Percentiles rank a stretch among this genome's conserved stretches.
Conservation (phyloP, 2,113 vertebrate species). For the Loxodonta africana region DNA sequence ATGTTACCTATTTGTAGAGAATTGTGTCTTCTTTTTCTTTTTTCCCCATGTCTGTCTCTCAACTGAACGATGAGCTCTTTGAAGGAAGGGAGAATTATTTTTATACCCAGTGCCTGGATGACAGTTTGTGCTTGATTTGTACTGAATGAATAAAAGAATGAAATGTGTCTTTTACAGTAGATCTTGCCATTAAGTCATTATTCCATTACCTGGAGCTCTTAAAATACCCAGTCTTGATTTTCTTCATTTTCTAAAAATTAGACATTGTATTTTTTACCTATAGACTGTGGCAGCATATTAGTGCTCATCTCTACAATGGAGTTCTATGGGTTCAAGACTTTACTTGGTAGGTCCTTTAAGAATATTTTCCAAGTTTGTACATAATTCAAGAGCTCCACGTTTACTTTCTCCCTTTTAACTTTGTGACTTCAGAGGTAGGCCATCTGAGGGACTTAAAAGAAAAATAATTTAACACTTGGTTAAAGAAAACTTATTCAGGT, state of each 20-base stretch:
- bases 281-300: slow-evolving; percentile 5
- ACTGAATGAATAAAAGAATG: slow-evolving; percentile 17
- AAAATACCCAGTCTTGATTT: not conserved
- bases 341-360: not conserved
- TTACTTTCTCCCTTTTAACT: slow-evolving; percentile 50
- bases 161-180: slow-evolving; percentile 15
- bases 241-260: slow-evolving; percentile 4
- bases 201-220: not conserved
- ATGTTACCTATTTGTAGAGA: slow-evolving; percentile 10
- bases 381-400: slow-evolving; percentile 7
- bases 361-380: slow-evolving; percentile 13
- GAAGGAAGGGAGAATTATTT: not conserved
- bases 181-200: slow-evolving; percentile 44
- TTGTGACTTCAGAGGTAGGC: slow-evolving; percentile 24
- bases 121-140: slow-evolving; percentile 14
- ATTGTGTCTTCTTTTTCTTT: not conserved
- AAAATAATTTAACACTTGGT: slow-evolving; percentile 34
- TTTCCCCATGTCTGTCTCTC: not conserved
- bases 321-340: not conserved
- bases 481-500: slow-evolving; percentile 46
- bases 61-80: not conserved
- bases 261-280: not conserved
- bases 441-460: slow-evolving; percentile 10
- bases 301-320: not conserved
- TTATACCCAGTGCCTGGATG: not conserved